A percentile compares a stretch with the other conserved stretches of the same genome.
Evolutionary conservation across 2,113 vertebrate genomes (phyloP).

Genomic region (Poeciliopsis occidentalis): DNA sequence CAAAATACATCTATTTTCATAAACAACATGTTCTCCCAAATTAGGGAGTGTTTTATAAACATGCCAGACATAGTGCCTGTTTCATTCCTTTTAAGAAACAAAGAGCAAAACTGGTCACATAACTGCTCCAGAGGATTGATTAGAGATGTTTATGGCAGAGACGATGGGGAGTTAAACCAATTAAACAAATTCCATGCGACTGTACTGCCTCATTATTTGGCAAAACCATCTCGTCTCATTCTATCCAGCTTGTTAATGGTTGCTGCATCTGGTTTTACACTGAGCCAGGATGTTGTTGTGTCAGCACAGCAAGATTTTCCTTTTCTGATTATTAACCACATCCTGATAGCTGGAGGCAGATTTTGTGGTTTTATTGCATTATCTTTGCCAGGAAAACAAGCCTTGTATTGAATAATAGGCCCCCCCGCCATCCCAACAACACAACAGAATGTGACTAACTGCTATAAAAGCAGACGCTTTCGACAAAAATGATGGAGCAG

Average conservation of each 20-base stretch:
- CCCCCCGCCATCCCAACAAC: background rate
- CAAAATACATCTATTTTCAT: background rate
- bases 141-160: conserved; percentile 51
- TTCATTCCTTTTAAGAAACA: conserved; percentile 48
- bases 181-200: conserved; percentile 40
- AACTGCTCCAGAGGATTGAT: conserved; percentile 44
- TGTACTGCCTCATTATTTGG: conserved; percentile 29
- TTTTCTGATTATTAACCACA: conserved; percentile 18
- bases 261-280: conserved; percentile 47
- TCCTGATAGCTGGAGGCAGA: conserved; percentile 37
- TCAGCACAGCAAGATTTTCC: conserved; percentile 5
- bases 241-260: conserved; percentile 44
- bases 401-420: conserved; percentile 5
- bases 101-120: conserved; percentile 31
- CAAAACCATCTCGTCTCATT: conserved; percentile 22
- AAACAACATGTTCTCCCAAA: background rate
- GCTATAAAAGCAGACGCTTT: conserved; percentile 25
- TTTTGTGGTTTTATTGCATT: conserved; percentile 42
- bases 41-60: conserved; percentile 36
- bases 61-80: conserved; percentile 17
- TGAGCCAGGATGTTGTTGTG: conserved; percentile 40
- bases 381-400: conserved; percentile 21
- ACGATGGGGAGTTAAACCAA: conserved; percentile 35
- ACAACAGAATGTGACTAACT: conserved; percentile 8
- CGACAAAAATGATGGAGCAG: conserved; percentile 1